These are phyloP conservation scores for Ceyx melanurus DNA, from an alignment of 2,113 vertebrate genomes.

Conservation along the genomic window DNA sequence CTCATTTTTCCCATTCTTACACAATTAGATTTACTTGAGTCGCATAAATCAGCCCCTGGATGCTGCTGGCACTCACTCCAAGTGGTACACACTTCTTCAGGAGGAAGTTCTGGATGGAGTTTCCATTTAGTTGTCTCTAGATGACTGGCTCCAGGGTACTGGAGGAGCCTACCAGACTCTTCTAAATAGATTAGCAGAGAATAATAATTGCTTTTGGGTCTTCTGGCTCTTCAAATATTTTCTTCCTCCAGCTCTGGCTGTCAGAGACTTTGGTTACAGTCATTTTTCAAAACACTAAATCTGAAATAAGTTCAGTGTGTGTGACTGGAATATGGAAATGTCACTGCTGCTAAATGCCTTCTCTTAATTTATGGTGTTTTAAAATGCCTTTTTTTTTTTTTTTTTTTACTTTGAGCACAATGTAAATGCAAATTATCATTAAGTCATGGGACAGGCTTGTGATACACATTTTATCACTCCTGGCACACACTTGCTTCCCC, in stretches of 20 bases:
- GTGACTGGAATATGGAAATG: slow-evolving; percentile 37
- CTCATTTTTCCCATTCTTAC: neutral
- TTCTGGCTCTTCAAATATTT: neutral
- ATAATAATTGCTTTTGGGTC: slow-evolving; percentile 7
- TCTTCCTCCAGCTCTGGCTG: neutral
- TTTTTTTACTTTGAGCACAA: neutral
- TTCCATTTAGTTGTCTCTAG: neutral
- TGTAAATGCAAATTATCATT: neutral
- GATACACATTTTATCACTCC: neutral
- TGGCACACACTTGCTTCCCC: neutral
- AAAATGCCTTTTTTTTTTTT: accelerated
- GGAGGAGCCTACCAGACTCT: neutral
- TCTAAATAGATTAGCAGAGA: neutral
- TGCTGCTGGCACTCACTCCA: neutral
- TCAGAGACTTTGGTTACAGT: neutral
- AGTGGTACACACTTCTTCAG: neutral
- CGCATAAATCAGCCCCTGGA: neutral
- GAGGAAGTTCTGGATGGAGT: neutral
- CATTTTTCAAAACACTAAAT: slow-evolving; percentile 26
- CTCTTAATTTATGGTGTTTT: neutral
- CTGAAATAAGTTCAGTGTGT: neutral
- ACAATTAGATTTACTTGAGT: neutral
- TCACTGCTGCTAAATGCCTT: slow-evolving; percentile 2
- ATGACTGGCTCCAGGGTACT: neutral
- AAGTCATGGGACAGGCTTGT: neutral